Evolutionary conservation across 2,113 vertebrate genomes (phyloP).

Genomic region (Ceyx cyanopectus): DNA sequence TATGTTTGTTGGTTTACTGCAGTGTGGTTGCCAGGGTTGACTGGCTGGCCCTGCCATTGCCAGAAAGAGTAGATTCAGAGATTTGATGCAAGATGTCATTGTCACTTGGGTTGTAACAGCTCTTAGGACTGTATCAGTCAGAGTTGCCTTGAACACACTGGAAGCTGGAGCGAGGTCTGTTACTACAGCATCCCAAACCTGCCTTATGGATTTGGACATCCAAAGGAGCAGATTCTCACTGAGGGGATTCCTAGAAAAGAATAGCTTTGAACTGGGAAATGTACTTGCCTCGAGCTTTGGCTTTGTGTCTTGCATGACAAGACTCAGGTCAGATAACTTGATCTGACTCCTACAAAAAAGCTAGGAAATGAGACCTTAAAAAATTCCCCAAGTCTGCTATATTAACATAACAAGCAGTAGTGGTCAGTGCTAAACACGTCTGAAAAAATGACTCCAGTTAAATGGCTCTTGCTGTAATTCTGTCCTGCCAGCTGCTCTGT

Average conservation of each 20-base stretch:
- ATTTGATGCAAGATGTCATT: neutral
- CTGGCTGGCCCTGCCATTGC: neutral
- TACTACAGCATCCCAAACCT: neutral
- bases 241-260: neutral
- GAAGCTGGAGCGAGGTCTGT: neutral
- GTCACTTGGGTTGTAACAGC: neutral
- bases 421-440: neutral
- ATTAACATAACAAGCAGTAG: neutral
- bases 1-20: neutral
- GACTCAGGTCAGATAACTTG: neutral
- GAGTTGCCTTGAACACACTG: neutral
- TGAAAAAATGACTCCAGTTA: neutral
- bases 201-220: neutral
- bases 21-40: accelerated
- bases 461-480: neutral
- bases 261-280: neutral
- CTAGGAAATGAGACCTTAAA: neutral
- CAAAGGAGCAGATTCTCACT: neutral
- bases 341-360: neutral
- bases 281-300: neutral
- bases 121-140: neutral
- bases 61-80: neutral
- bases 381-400: neutral
- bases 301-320: neutral
- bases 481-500: neutral